Conservation (phyloP, 2,113 vertebrate species). For the Heterotis niloticus region DNA sequence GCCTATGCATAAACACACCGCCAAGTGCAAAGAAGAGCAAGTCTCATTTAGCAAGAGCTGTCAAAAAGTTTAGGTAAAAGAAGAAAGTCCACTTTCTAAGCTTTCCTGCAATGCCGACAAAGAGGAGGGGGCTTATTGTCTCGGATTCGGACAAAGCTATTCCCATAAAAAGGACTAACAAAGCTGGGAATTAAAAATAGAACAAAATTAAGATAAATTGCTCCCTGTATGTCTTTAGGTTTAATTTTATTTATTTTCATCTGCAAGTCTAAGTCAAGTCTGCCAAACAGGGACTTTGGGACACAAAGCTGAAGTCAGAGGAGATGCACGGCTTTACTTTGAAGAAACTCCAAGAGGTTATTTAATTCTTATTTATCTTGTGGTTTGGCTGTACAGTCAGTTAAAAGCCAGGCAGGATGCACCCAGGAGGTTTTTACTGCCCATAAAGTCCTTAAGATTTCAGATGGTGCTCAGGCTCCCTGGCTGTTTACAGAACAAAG, state of each 20-base stretch:
- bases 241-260: no score
- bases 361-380: constrained; percentile 5
- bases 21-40: not conserved
- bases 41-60: not conserved
- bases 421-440: not conserved
- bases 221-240: no score
- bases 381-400: not conserved
- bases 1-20: not conserved
- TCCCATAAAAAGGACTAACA: not conserved
- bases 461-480: not conserved
- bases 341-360: not conserved
- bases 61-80: not conserved
- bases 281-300: no score
- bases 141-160: not conserved
- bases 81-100: not conserved
- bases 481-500: not conserved
- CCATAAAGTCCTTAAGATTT: not conserved
- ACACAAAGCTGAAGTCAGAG: no score
- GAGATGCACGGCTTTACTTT: not conserved
- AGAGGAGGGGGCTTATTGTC: not conserved
- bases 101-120: not conserved
- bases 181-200: constrained; percentile 8
- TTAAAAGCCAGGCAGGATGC: not conserved
- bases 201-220: constrained; percentile 15
- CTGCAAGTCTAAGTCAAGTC: no score